Base-by-base conservation (phyloP, 2,113 vertebrate species). In the Colistium nudipinnis region DNA sequence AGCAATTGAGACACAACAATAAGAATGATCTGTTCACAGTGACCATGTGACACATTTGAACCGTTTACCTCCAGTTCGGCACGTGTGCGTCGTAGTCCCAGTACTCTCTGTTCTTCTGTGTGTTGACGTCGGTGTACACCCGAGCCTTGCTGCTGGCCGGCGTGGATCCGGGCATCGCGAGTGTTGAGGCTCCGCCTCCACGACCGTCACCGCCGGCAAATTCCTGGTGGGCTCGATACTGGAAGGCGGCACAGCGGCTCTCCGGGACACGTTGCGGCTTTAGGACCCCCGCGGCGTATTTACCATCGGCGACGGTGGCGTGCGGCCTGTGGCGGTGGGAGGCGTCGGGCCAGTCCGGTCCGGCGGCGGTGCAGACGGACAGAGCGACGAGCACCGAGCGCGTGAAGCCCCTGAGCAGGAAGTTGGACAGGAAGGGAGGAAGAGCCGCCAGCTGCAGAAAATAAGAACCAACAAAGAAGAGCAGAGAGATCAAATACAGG, bases 121-220 rank as follows among this genome's bases (percentile, higher is more conserved):
- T 96, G 95, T 98, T 98, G 88, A 96, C 95, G 80, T 98, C 96
- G 88, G 95, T 95, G 93, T 98, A 98, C 71, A 98, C 96, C 92
- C 96, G 95, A 92, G 96, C 94, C 92, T 95, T 95, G 93, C 96
- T 97, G 90, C 95, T 95, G 86, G 94, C 94, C 87, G 89, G 85
- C 28, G 95, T 95, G 86, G 96, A 94, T 90, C 96, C 96, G 88
- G 96, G 96, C 96, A 97, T 98, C 84, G 94, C 95, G 93, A 88
- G 91, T 88, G 87, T 82, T 72, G 89, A 82, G 86, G 80, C 79
- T 75, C 73, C 53, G 82, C 66, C 84, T 77, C 78, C 81, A 66
- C 81, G 83, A 78, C 78, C 87, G 62, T 82, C 83, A 69, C 84
- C 83, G 85, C 82, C 80, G 78, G 72, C 87, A 81, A 72, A 80